Conservation (phyloP, 2,888 invertebrate species). For the Meiosimyza platycephala region DNA sequence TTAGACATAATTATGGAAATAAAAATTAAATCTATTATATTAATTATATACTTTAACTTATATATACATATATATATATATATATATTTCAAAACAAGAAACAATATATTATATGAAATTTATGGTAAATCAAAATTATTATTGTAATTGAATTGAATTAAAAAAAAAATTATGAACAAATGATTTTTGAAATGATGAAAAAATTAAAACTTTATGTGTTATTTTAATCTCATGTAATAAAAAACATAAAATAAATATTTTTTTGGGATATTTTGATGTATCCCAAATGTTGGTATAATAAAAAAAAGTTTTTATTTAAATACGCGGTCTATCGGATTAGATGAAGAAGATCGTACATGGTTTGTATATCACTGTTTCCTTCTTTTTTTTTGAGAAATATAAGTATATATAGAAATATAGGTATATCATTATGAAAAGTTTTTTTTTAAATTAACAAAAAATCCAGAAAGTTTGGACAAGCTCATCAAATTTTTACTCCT, state of each 20-base stretch:
- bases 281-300: conserved; percentile 49
- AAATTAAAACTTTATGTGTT: conserved; percentile 46
- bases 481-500: no score
- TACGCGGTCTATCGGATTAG: no score
- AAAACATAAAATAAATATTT: conserved; percentile 28
- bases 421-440: no score
- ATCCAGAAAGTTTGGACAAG: no score
- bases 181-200: conserved; percentile 39
- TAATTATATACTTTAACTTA: conserved; percentile 33
- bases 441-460: no score
- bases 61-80: conserved; percentile 23
- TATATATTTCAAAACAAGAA: conserved; percentile 2
- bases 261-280: conserved; percentile 44
- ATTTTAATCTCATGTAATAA: conserved; percentile 48
- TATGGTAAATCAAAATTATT: conserved; percentile 18
- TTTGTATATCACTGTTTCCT: no score
- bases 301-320: not conserved
- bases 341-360: no score
- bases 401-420: no score
- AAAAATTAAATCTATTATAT: conserved; percentile 36
- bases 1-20: conserved; percentile 45
- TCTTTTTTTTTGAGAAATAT: no score
- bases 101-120: conserved; percentile 18
- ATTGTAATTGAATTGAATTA: conserved; percentile 29
- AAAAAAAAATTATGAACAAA: conserved; percentile 36